Percentiles rank a stretch among this genome's conserved stretches.
These are phyloP conservation scores for Cyanistes caeruleus DNA, from an alignment of 2,113 vertebrate species.

Conservation along the genomic window DNA sequence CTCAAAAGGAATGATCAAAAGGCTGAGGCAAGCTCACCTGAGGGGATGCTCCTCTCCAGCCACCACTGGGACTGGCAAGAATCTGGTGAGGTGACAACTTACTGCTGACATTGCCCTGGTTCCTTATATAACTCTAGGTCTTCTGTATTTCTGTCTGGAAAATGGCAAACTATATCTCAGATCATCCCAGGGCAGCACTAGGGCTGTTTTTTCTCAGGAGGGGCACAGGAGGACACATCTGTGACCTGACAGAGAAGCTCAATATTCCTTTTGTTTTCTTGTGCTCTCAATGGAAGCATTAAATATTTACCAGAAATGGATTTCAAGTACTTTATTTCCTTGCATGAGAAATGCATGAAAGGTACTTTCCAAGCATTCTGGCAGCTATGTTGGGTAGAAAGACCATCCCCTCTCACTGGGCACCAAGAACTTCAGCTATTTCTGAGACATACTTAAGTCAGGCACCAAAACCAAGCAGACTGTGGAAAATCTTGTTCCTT, in stretches of 20 bases:
- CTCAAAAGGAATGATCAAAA: neutral
- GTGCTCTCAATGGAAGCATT: neutral
- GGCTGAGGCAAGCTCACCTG: neutral
- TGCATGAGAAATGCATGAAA: neutral
- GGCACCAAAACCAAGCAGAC: neutral
- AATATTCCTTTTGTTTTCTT: neutral
- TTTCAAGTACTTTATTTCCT: neutral
- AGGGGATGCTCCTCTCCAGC: neutral
- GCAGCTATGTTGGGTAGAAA: neutral
- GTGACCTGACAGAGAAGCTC: neutral
- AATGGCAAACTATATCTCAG: neutral
- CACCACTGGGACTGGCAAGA: neutral
- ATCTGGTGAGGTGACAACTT: neutral
- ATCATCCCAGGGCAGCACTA: neutral
- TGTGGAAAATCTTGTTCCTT: neutral
- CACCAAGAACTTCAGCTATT: neutral
- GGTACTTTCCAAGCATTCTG: neutral
- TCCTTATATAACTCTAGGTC: neutral
- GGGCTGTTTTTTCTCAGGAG: neutral
- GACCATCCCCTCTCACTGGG: neutral
- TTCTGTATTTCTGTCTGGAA: neutral
- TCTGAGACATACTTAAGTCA: neutral
- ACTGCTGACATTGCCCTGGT: neutral
- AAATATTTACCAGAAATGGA: neutral
- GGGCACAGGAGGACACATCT: rapidly evolving